Evolutionary conservation across 2,113 vertebrate genomes (phyloP), one percentile per base, ranked within the genome.

Genomic region (Pterocles gutturalis): DNA sequence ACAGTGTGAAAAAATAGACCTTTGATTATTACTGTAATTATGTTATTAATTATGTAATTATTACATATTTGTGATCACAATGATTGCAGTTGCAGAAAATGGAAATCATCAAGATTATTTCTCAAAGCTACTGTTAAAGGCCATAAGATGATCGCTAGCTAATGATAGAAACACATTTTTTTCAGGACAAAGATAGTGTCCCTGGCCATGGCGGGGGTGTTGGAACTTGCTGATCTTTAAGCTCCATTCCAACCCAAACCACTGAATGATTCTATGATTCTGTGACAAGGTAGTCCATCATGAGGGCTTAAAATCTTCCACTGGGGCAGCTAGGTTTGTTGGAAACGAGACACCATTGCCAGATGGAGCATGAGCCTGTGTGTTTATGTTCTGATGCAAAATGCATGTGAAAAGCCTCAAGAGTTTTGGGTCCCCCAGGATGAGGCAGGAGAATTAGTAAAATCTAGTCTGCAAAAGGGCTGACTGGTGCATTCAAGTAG

Each of bases 311-410:
- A 17, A 78, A n/a, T 65, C 77, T 93, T 95, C 41, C 58, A 82
- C n/a, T 91, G 69, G 49, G 72, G n/a, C 53, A 84, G 61, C 60
- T 67, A 65, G 34, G 21, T 78, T 96, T 85, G 28, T 25, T 76
- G 78, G 89, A 96, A 96, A 90, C 38, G 3, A 16, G 86, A 91
- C 51, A 72, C 69, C 22, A 7, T 16, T 89, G 80, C 86, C 94
- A 95, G 80, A 89, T 96, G 94, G 87, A 91, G 31, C 81, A 87
- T 17, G 79, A 57, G 66, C 79, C 83, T 69, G 41, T 17, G 51
- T 55, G 14, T 86, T 89, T 46, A 19, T 67, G 38, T 58, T 83
- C 67, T 93, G 38, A 45, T 77, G 54, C 78, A 88, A 95, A 85
- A 86, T 61, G 45, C 33, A n/a, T 60, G 71, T 49, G 82, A 69